A percentile compares a stretch with the other conserved stretches of the same genome.
Evolutionary conservation across 2,113 vertebrate species (phyloP).

Genomic region (Pycnonotus jocosus): DNA sequence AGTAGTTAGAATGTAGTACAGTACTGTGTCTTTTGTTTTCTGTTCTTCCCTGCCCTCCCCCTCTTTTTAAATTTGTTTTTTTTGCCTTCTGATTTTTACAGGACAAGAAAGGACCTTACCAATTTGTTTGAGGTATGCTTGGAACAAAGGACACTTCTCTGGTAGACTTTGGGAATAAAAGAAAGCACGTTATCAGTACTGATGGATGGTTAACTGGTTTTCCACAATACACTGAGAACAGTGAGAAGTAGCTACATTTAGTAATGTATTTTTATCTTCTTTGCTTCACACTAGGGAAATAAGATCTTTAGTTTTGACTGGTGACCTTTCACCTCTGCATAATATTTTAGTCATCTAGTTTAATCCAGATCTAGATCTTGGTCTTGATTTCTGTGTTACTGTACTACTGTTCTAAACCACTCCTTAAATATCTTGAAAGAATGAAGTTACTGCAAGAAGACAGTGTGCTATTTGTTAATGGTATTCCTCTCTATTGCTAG

Average conservation of each 20-base stretch:
- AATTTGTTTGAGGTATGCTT: not conserved
- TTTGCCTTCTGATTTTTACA: not conserved
- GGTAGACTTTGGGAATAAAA: not conserved
- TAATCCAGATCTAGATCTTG: not conserved
- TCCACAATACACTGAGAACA: not conserved
- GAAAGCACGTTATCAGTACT: not conserved
- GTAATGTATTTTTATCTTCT: not conserved
- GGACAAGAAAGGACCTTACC: not conserved
- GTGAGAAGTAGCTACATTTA: not conserved
- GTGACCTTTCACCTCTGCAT: not conserved
- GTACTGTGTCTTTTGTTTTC: not conserved
- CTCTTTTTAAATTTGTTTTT: accelerated
- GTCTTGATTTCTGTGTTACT: not conserved
- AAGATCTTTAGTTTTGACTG: not conserved
- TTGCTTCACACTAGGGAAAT: not conserved
- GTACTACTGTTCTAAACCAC: not conserved
- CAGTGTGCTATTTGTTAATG: not conserved
- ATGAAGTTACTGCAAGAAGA: not conserved
- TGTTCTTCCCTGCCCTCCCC: accelerated
- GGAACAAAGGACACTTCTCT: not conserved
- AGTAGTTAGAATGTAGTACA: not conserved
- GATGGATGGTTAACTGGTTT: not conserved
- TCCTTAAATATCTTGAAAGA: not conserved
- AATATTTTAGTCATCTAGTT: not conserved
- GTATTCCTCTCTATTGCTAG: not conserved